Conservation (phyloP, 1,140 invertebrate genomes). For the Drosophila pandora region DNA sequence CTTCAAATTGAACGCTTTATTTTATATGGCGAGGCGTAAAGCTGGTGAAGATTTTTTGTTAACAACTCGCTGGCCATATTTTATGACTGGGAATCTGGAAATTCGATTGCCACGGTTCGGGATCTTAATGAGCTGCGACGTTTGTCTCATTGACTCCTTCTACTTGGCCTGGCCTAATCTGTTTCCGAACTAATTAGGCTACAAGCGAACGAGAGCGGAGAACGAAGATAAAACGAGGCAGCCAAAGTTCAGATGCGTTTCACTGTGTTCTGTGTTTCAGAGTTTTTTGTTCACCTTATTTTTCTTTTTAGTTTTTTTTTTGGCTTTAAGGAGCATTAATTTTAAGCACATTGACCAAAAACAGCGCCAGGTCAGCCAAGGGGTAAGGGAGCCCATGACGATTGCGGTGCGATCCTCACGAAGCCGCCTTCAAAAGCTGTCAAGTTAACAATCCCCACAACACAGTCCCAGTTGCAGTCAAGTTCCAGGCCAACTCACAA, state of each 20-base stretch:
- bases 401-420: conserved; percentile 72
- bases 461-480: conserved; percentile 46
- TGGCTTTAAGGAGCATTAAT: conserved; percentile 62
- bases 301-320: conserved; percentile 39
- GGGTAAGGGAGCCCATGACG: conserved; percentile 44
- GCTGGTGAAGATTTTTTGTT: conserved; percentile 60
- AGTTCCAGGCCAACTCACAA: conserved; percentile 16
- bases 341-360: conserved; percentile 79
- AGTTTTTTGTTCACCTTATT: background rate
- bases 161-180: conserved; percentile 48
- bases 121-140: conserved; percentile 47
- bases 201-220: conserved; percentile 48
- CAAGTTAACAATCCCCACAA: conserved; percentile 82
- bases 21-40: conserved; percentile 46
- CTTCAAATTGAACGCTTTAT: conserved; percentile 41
- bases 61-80: conserved; percentile 40
- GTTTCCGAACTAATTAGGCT: conserved; percentile 78
- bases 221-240: conserved; percentile 40
- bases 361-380: conserved; percentile 66
- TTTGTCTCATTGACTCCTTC: conserved; percentile 53
- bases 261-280: conserved; percentile 13
- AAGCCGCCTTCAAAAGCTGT: conserved; percentile 81
- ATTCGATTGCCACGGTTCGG: conserved; percentile 25
- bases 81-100: conserved; percentile 11
- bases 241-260: conserved; percentile 68